These are phyloP conservation scores for Luffia ferchaultella DNA, from an alignment of 2,888 invertebrate genomes.

Conservation along the genomic window DNA sequence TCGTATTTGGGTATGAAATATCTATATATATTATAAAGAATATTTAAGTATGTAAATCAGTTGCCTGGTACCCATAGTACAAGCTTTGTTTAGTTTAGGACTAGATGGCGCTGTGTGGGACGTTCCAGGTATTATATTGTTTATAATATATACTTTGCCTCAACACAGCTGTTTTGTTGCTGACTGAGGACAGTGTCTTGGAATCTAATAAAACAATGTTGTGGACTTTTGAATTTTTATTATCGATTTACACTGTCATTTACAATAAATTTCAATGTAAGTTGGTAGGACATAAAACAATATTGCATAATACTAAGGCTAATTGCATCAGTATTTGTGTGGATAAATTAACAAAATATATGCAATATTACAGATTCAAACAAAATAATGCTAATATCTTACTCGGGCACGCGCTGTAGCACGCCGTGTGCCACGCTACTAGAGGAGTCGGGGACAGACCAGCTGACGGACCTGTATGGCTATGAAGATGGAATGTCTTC, in stretches of 20 bases:
- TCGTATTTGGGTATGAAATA: too few relatives aligned
- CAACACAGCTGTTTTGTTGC: too few relatives aligned
- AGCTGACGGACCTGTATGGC: constrained; percentile 25
- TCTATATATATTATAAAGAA: too few relatives aligned
- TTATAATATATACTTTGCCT: too few relatives aligned
- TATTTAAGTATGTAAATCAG: too few relatives aligned
- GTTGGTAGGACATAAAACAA: constrained; percentile 65
- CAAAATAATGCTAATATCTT: constrained; percentile 65
- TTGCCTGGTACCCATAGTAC: too few relatives aligned
- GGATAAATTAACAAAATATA: constrained; percentile 64
- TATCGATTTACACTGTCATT: constrained; percentile 68
- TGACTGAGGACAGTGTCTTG: too few relatives aligned
- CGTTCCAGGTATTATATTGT: too few relatives aligned
- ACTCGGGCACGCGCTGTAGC: constrained; percentile 52
- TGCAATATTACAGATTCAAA: constrained; percentile 65
- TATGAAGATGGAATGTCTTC: constrained; percentile 47
- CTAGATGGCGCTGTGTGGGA: too few relatives aligned
- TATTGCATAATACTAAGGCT: constrained; percentile 67
- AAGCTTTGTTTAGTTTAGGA: too few relatives aligned
- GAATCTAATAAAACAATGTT: constrained; percentile 37
- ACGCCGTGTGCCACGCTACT: constrained; percentile 29
- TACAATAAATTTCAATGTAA: constrained; percentile 66
- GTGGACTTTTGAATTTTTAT: constrained; percentile 65
- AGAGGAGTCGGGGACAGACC: constrained; percentile 20
- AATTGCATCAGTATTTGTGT: constrained; percentile 64